These are phyloP conservation scores for Salpingus planirostris DNA, from an alignment of 2,888 invertebrate species.

Conservation along the genomic window DNA sequence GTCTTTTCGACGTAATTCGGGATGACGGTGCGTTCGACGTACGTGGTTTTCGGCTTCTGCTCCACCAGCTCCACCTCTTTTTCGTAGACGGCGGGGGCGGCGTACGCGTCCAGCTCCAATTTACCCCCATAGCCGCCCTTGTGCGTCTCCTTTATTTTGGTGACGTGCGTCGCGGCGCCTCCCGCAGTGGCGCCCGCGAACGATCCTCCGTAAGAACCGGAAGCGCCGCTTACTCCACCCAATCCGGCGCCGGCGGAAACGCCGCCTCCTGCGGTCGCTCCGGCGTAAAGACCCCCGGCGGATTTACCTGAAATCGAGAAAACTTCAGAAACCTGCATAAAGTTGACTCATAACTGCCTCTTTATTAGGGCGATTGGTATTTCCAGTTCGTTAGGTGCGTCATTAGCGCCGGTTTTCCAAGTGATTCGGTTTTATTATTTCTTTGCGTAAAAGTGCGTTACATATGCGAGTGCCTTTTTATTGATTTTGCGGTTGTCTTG, in stretches of 20 bases:
- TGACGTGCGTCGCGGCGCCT: constrained; percentile 14
- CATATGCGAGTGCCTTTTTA: too few relatives aligned
- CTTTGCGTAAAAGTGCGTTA: too few relatives aligned
- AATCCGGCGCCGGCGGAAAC: constrained; percentile 46
- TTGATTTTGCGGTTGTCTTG: too few relatives aligned
- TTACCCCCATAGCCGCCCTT: constrained; percentile 13
- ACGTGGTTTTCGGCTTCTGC: constrained; percentile 28
- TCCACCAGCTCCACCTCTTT: constrained; percentile 18
- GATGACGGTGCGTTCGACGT: constrained; percentile 35
- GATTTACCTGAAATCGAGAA: too few relatives aligned
- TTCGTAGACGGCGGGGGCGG: constrained; percentile 18
- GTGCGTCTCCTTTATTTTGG: constrained; percentile 12
- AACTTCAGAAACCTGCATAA: too few relatives aligned
- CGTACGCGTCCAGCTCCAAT: constrained; percentile 9
- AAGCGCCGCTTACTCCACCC: constrained; percentile 39
- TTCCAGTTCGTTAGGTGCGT: too few relatives aligned
- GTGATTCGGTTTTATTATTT: too few relatives aligned
- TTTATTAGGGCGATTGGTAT: too few relatives aligned
- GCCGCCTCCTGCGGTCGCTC: constrained; percentile 51
- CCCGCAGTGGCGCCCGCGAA: constrained; percentile 23
- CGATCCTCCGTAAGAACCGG: constrained; percentile 26
- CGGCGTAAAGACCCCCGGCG: constrained; percentile 50
- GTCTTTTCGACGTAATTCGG: constrained; percentile 38
- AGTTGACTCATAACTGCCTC: too few relatives aligned
- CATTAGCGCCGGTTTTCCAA: too few relatives aligned